Evolutionary conservation across 2,113 vertebrate species (phyloP), one percentile per base, ranked within the genome.

Genomic region (Rhabdornis inornatus): DNA sequence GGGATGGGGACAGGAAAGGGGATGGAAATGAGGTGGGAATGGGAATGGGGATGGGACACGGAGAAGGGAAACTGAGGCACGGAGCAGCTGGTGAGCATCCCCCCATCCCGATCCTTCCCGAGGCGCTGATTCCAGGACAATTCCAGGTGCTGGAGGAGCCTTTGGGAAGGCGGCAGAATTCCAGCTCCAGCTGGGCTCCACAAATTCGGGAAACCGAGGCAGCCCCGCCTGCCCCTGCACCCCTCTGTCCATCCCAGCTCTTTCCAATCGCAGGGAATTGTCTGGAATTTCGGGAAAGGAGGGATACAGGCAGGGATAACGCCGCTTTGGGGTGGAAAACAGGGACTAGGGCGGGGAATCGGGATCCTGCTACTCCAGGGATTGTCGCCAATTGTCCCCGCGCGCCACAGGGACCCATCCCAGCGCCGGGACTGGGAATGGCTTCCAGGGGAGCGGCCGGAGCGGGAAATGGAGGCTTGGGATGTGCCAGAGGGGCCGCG

Each of bases 1-100:
- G 3, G 22, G 47, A 14, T 8, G 8, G 5, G 4, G 14, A 25
- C 4, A 13, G 24, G 18, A 12, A 14, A 37, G 2, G 15, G 4
- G 33, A 28, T 25, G 13, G 24, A 7, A 7, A 35, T 22, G 49
- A 14, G 50, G 13, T 25, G 49, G 18, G 53, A 18, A 42, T 28
- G 9, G 28, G 61, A 9, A 31, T 7, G 24, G 40, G 14, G 9
- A 22, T 7, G 15, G 40, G 42, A 24, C 11, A 18, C 31, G 21
- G 42, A 66, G 37, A 40, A 61, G 27, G 37, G 60, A 40, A 61
- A 61, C 37, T 39, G 37, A 61, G 40, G 63, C 30, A 24, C 15
- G 7, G 40, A 44, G 7, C 39, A 0, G 19, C 61, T 20, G 37
- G 39, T 9, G 13, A 31, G 9, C 13, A 22, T 44, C 40, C 30